Percentiles rank a stretch among this genome's conserved stretches.
These are phyloP conservation scores for Leptinotarsa texana DNA, from an alignment of 1,140 invertebrate species.

Conservation along the genomic window DNA sequence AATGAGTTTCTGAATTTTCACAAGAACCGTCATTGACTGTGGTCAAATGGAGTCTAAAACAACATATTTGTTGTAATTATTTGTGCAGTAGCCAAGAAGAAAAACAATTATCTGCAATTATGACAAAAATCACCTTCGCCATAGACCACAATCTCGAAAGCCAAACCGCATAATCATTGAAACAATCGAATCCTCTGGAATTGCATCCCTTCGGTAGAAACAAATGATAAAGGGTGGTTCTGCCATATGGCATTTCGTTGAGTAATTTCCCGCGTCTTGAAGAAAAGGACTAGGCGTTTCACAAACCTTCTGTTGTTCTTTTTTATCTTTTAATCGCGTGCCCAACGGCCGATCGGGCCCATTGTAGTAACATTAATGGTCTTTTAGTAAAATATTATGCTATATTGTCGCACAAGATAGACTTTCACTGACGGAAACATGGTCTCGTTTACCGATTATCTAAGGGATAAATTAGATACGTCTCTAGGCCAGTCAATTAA, in stretches of 20 bases:
- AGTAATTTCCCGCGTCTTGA: conserved; percentile 19
- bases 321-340: conserved; percentile 38
- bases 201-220: background rate
- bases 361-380: conserved; percentile 22
- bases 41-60: background rate
- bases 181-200: background rate
- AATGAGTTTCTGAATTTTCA: background rate
- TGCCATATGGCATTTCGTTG: conserved; percentile 39
- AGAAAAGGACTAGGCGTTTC: conserved; percentile 30
- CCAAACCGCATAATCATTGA: conserved; percentile 10
- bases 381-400: conserved; percentile 22
- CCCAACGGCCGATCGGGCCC: conserved; percentile 37
- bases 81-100: background rate
- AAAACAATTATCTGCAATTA: conserved; percentile 10
- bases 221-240: conserved; percentile 5
- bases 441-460: conserved; percentile 14
- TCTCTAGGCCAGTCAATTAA: conserved; percentile 5
- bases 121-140: conserved; percentile 13
- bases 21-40: background rate
- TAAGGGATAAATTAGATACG: conserved; percentile 8
- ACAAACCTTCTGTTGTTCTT: conserved; percentile 34
- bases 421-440: conserved; percentile 32
- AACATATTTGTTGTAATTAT: background rate
- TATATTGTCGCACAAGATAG: conserved; percentile 23
- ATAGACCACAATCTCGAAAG: conserved; percentile 15